phyloP scores from a whole-genome alignment of 2,888 invertebrate species.

The Entomobrya multifasciata region DNA sequence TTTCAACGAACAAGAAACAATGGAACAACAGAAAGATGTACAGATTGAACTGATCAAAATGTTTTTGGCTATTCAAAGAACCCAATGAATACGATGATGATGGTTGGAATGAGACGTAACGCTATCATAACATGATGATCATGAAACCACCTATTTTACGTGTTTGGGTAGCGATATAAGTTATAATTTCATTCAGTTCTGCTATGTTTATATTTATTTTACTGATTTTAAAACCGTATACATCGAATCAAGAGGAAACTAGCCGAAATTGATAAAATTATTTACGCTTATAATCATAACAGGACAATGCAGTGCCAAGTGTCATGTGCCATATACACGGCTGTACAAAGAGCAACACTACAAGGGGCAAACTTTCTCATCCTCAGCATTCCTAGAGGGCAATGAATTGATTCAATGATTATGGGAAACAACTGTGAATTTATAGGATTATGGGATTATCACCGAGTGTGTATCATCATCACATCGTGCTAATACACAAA shows the following conservation, averaged over 20 bases:
- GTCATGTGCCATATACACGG: neutral
- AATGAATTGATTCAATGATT: conserved; percentile 61
- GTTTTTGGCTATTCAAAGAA: neutral
- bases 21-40: neutral
- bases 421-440: conserved; percentile 72
- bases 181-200: too few relatives aligned
- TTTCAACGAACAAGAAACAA: neutral
- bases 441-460: conserved; percentile 71
- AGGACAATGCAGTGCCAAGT: conserved; percentile 3
- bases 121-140: neutral
- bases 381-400: conserved; percentile 65
- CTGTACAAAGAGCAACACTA: neutral
- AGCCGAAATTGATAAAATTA: conserved; percentile 34
- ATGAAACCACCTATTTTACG: neutral
- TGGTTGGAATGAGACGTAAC: neutral
- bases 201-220: too few relatives aligned
- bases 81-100: neutral
- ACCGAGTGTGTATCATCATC: conserved; percentile 50
- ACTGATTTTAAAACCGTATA: neutral
- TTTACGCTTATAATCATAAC: conserved; percentile 24
- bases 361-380: conserved; percentile 20
- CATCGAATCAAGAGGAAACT: conserved; percentile 24
- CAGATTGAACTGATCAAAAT: neutral
- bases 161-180: neutral
- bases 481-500: conserved; percentile 5